These are phyloP conservation scores for Ptilorrhoa leucosticta DNA, from an alignment of 2,113 vertebrate species.

Conservation along the genomic window DNA sequence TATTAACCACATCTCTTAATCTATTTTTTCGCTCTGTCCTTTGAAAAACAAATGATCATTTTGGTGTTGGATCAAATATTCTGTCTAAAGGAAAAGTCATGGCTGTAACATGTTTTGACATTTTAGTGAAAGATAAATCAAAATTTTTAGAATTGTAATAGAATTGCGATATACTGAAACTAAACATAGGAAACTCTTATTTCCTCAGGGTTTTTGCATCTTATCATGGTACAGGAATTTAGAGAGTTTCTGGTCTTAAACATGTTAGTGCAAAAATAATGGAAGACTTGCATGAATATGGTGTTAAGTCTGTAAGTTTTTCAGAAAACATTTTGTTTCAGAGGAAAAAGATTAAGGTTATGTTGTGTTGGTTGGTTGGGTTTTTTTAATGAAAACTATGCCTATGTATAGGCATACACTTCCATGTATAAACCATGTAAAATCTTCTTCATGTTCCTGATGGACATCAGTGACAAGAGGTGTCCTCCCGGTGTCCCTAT, in stretches of 20 bases:
- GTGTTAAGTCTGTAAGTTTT: neutral
- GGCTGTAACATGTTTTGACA: neutral
- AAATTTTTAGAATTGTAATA: neutral
- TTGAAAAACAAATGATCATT: neutral
- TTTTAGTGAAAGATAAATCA: neutral
- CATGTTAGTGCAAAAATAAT: neutral
- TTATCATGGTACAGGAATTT: neutral
- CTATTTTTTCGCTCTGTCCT: neutral
- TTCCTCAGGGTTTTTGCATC: fast-evolving
- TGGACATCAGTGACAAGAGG: too few species aligned
- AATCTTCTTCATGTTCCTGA: neutral
- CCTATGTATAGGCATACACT: too few species aligned
- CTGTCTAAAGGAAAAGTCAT: neutral
- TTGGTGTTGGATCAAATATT: neutral
- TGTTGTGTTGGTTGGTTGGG: neutral
- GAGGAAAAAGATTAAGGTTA: neutral
- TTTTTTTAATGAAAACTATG: neutral
- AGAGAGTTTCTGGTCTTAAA: neutral
- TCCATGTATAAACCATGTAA: neutral
- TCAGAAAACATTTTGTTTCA: neutral
- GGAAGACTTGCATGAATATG: neutral
- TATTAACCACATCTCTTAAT: neutral
- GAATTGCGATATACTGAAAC: neutral
- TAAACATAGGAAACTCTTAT: neutral
- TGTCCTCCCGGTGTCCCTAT: neutral